These are phyloP conservation scores for Bergia sp. DNA, from an alignment of 92 coral and sea anemone genomes.

Conservation along the genomic window DNA sequence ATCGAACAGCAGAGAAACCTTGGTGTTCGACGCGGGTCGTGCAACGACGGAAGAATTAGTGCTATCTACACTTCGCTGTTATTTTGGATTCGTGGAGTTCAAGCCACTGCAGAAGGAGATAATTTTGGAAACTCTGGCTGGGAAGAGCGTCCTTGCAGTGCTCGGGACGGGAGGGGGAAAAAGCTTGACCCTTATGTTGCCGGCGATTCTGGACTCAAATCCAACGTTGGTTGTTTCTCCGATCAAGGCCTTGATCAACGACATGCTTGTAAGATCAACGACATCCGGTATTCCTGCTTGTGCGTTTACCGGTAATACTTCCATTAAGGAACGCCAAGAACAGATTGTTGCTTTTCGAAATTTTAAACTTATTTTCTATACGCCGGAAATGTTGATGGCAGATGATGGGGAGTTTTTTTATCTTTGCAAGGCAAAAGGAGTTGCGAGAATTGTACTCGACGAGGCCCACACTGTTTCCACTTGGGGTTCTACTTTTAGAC, in stretches of 20 bases:
- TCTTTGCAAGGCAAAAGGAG: background rate
- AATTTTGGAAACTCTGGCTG: slow-evolving; percentile 16
- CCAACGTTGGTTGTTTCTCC: slow-evolving; percentile 48
- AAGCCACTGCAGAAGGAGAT: slow-evolving; percentile 48
- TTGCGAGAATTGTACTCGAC: slow-evolving; percentile 43
- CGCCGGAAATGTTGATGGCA: slow-evolving; percentile 40
- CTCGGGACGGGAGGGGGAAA: slow-evolving; percentile 55
- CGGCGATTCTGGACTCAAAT: slow-evolving; percentile 43
- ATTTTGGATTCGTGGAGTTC: slow-evolving; percentile 40
- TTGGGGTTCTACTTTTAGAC: slow-evolving; percentile 55
- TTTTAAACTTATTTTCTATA: slow-evolving; percentile 34
- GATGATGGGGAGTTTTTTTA: background rate
- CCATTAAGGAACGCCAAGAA: background rate
- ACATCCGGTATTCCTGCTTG: slow-evolving; percentile 27
- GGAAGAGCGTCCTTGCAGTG: slow-evolving; percentile 38
- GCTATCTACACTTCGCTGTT: background rate
- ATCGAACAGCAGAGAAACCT: slow-evolving; percentile 6
- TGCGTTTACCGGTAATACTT: slow-evolving; percentile 42
- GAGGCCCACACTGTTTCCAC: slow-evolving; percentile 52
- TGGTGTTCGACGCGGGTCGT: too few species aligned
- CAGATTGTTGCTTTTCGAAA: background rate
- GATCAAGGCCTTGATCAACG: slow-evolving; percentile 39
- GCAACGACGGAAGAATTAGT: too few species aligned
- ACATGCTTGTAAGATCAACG: background rate
- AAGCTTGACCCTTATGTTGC: slow-evolving; percentile 45